Evolutionary conservation across 2,888 invertebrate species (phyloP).

Genomic region (Dichetophora obliterata): DNA sequence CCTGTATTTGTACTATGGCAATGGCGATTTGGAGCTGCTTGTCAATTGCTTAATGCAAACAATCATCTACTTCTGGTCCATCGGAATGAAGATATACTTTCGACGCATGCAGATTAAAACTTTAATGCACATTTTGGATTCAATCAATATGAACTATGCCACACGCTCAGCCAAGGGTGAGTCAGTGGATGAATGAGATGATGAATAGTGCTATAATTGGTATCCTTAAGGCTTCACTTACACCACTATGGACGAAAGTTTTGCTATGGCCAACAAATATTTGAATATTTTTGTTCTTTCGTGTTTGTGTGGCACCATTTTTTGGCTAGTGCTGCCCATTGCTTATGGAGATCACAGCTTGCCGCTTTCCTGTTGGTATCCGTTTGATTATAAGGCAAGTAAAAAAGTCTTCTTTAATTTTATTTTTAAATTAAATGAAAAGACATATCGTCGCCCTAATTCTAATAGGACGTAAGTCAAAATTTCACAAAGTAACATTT

Average conservation of each 20-base stretch:
- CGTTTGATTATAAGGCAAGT: slow-evolving; percentile 60
- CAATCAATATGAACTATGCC: slow-evolving; percentile 53
- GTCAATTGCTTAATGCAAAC: slow-evolving; percentile 59
- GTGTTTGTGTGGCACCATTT: slow-evolving; percentile 53
- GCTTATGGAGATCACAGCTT: slow-evolving; percentile 56
- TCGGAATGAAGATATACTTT: slow-evolving; percentile 59
- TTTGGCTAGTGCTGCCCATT: slow-evolving; percentile 57
- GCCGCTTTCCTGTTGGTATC: slow-evolving; percentile 65
- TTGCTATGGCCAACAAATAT: slow-evolving; percentile 51
- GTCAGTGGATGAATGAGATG: neutral
- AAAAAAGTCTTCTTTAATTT: neutral
- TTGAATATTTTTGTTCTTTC: slow-evolving; percentile 54
- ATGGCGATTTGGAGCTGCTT: slow-evolving; percentile 56
- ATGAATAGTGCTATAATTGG: neutral
- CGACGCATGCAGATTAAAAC: slow-evolving; percentile 51
- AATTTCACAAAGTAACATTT: too few species aligned
- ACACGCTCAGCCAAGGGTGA: slow-evolving; percentile 54
- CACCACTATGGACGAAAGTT: slow-evolving; percentile 55
- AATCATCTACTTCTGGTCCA: slow-evolving; percentile 58
- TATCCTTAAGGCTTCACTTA: slow-evolving; percentile 56
- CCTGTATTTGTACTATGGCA: slow-evolving; percentile 51
- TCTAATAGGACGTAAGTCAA: too few species aligned
- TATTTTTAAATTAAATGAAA: too few species aligned
- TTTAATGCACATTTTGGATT: slow-evolving; percentile 49
- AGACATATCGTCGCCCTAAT: too few species aligned